Percentiles rank a stretch among this genome's conserved stretches.
Evolutionary conservation across 2,113 vertebrate species (phyloP).

Genomic region (Sturnira hondurensis): DNA sequence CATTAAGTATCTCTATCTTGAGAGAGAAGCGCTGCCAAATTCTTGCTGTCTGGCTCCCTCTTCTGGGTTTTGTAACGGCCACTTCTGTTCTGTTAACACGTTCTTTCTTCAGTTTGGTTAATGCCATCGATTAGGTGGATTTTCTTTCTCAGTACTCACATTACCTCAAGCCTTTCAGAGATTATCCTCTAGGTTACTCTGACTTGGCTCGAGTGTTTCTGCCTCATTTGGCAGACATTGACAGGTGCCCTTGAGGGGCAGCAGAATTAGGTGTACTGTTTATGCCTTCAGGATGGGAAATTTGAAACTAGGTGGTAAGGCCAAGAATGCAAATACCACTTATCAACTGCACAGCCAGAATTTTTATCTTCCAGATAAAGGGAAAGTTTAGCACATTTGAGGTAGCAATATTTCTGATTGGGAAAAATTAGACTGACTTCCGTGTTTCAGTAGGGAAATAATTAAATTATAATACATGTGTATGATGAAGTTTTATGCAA

Average conservation of each 20-base stretch:
- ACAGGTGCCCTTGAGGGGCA: not conserved
- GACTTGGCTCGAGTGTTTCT: not conserved
- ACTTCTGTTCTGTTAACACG: not conserved
- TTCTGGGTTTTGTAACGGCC: not conserved
- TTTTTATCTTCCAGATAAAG: slow-evolving; percentile 1
- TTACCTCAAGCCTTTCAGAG: not conserved
- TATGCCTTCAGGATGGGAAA: not conserved
- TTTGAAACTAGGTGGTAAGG: not conserved
- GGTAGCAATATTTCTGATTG: not conserved
- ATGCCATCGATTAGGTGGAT: not conserved
- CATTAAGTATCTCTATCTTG: not conserved
- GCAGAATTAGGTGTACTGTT: not conserved
- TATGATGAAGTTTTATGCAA: not conserved
- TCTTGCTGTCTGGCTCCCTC: not conserved
- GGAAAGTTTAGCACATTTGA: not conserved
- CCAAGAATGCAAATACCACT: not conserved
- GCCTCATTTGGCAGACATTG: not conserved
- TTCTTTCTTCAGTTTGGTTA: slow-evolving; percentile 37
- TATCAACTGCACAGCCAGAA: not conserved
- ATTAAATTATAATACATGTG: not conserved
- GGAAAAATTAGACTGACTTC: not conserved
- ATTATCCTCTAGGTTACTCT: slow-evolving; percentile 19
- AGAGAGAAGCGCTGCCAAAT: not conserved
- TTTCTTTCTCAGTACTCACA: not conserved
- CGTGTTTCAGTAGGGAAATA: not conserved